These are phyloP conservation scores for Parauchenoglanis punctatus DNA, from an alignment of 2,797 vertebrate genomes.

Conservation along the genomic window DNA sequence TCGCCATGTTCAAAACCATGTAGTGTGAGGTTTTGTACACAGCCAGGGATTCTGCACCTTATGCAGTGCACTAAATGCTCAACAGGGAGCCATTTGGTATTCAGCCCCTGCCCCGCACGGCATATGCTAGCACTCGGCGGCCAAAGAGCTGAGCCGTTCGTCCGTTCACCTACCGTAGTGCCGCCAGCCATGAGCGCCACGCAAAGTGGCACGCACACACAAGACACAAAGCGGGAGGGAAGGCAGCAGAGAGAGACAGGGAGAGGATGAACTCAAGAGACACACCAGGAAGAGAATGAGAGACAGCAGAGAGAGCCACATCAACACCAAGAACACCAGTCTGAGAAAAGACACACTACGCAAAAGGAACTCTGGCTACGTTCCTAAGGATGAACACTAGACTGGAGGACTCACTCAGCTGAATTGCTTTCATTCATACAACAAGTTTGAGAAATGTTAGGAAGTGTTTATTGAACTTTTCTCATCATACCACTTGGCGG, in stretches of 20 bases:
- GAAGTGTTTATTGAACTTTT: background rate
- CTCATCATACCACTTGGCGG: background rate
- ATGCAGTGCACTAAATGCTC: slow-evolving; percentile 32
- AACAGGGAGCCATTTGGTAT: slow-evolving; percentile 36
- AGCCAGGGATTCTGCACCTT: slow-evolving; percentile 46
- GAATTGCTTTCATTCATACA: background rate
- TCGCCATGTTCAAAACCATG: slow-evolving; percentile 25
- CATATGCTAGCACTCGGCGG: slow-evolving; percentile 57
- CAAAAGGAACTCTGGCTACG: slow-evolving; percentile 5
- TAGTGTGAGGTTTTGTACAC: slow-evolving; percentile 25
- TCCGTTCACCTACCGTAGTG: slow-evolving; percentile 84
- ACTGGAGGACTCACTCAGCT: background rate
- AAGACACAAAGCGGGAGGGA: slow-evolving; percentile 69
- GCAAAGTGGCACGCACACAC: slow-evolving; percentile 76
- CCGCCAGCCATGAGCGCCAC: slow-evolving; percentile 70
- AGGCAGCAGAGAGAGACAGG: slow-evolving; percentile 65
- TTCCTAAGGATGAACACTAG: background rate
- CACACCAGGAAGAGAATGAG: slow-evolving; percentile 68
- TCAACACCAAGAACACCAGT: slow-evolving; percentile 61
- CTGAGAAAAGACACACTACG: slow-evolving; percentile 74
- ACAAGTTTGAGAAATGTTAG: background rate
- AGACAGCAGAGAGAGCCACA: slow-evolving; percentile 69
- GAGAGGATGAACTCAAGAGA: slow-evolving; percentile 79
- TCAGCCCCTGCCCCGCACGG: slow-evolving; percentile 44
- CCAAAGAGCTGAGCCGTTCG: slow-evolving; percentile 68